Conservation (phyloP, 2,888 invertebrate genomes). For the Apodemia zela region DNA sequence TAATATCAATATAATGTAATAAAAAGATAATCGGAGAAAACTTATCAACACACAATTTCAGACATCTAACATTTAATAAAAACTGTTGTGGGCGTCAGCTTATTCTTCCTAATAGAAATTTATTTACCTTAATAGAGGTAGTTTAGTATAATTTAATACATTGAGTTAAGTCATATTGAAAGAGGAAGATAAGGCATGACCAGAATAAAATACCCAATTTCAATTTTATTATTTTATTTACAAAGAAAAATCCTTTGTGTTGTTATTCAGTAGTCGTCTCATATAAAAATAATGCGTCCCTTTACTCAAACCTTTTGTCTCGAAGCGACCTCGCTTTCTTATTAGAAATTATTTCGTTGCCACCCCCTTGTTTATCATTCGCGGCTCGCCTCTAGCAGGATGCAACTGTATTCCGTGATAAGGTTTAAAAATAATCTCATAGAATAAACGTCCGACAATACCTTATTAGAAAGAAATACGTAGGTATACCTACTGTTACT, state of each 20-base stretch:
- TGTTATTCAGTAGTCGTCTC: constrained; percentile 70
- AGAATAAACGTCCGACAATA: background rate
- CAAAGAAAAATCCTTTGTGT: constrained; percentile 59
- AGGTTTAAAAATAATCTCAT: constrained; percentile 47
- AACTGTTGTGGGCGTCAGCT: too few species aligned
- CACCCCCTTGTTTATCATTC: constrained; percentile 71
- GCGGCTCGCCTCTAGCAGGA: constrained; percentile 67
- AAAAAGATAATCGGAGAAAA: too few species aligned
- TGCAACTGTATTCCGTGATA: constrained; percentile 72
- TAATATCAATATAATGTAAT: too few species aligned
- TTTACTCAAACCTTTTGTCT: constrained; percentile 68
- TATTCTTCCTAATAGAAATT: too few species aligned
- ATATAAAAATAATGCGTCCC: constrained; percentile 75
- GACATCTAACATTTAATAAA: too few species aligned
- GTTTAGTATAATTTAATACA: constrained; percentile 40
- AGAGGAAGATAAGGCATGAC: constrained; percentile 58
- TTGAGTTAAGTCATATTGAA: constrained; percentile 54
- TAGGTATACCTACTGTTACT: background rate
- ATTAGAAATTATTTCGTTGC: constrained; percentile 59
- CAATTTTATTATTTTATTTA: constrained; percentile 74
- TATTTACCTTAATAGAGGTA: background rate
- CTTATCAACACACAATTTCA: too few species aligned
- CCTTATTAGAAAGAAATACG: background rate
- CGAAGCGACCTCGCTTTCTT: constrained; percentile 51
- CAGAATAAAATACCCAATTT: constrained; percentile 69